These are phyloP conservation scores for Gymnosoma rotundatum DNA, from an alignment of 2,888 invertebrate species.

Conservation along the genomic window DNA sequence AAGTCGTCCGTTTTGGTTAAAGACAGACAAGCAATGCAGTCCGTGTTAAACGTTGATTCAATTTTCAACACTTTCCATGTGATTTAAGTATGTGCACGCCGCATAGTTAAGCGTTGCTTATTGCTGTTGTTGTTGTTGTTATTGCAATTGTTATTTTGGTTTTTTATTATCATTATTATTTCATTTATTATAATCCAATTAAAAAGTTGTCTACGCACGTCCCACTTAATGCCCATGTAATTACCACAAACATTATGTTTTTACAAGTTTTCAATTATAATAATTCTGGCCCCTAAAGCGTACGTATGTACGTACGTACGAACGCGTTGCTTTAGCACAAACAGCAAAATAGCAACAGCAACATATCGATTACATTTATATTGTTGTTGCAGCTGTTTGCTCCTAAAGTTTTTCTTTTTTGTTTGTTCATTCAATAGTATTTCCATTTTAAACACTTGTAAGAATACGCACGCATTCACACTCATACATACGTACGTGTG, in stretches of 20 bases:
- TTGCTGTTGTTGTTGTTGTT: neutral
- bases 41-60: constrained; percentile 45
- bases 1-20: neutral
- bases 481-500: neutral
- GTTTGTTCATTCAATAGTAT: constrained; percentile 3
- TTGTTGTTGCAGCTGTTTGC: constrained; percentile 10
- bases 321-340: constrained; percentile 28
- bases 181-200: constrained; percentile 66
- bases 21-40: neutral
- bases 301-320: no score
- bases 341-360: constrained; percentile 16
- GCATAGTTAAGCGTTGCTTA: neutral
- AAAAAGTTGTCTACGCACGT: constrained; percentile 68
- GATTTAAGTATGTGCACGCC: neutral
- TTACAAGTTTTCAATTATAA: constrained; percentile 70
- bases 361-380: constrained; percentile 60
- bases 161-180: constrained; percentile 38
- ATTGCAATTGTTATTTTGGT: neutral
- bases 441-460: neutral
- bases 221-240: constrained; percentile 69
- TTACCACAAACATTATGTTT: constrained; percentile 68
- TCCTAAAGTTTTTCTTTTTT: neutral
- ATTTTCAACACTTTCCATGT: constrained; percentile 59
- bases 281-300: constrained; percentile 62
- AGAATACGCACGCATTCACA: neutral